Conservation (phyloP, 2,888 invertebrate species). For the Pandemis cinnamomeana region DNA sequence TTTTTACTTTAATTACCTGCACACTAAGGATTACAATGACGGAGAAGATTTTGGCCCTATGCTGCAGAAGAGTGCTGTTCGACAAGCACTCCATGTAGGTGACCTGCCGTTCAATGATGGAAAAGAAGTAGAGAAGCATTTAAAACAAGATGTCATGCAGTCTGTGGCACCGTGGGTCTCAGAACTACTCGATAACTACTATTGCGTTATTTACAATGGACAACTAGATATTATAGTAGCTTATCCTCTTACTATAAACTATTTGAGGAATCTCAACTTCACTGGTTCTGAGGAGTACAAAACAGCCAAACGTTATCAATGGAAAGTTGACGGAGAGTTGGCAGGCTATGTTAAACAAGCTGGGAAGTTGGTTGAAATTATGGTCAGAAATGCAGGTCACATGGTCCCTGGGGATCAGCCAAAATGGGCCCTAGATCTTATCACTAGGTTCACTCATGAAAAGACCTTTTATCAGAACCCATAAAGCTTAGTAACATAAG, state of each 20-base stretch:
- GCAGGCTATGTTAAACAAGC: slow-evolving; percentile 91
- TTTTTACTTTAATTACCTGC: slow-evolving; percentile 90
- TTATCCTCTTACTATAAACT: slow-evolving; percentile 93
- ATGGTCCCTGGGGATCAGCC: slow-evolving; percentile 93
- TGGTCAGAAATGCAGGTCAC: slow-evolving; percentile 92
- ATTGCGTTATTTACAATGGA: slow-evolving; percentile 93
- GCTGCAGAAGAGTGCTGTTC: slow-evolving; percentile 85
- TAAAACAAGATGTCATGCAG: slow-evolving; percentile 92
- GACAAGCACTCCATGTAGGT: slow-evolving; percentile 94
- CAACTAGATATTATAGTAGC: slow-evolving; percentile 96
- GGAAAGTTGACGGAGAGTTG: slow-evolving; percentile 87
- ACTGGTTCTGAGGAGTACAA: slow-evolving; percentile 87
- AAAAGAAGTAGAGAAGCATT: slow-evolving; percentile 87
- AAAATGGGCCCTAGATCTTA: slow-evolving; percentile 89
- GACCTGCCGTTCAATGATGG: slow-evolving; percentile 88
- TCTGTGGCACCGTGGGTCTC: slow-evolving; percentile 90
- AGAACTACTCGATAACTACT: slow-evolving; percentile 87
- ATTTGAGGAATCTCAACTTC: slow-evolving; percentile 89
- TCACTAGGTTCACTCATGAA: slow-evolving; percentile 87
- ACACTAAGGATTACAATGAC: slow-evolving; percentile 83
- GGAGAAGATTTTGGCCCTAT: slow-evolving; percentile 84
- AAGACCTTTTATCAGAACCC: slow-evolving; percentile 64
- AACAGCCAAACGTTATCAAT: slow-evolving; percentile 86
- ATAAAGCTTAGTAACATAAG: not conserved
- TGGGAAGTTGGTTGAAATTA: slow-evolving; percentile 88